A percentile compares a stretch with the other conserved stretches of the same genome.
phyloP scores from a whole-genome alignment of 2,797 vertebrate species.

The Philypnodon macrostomus region DNA sequence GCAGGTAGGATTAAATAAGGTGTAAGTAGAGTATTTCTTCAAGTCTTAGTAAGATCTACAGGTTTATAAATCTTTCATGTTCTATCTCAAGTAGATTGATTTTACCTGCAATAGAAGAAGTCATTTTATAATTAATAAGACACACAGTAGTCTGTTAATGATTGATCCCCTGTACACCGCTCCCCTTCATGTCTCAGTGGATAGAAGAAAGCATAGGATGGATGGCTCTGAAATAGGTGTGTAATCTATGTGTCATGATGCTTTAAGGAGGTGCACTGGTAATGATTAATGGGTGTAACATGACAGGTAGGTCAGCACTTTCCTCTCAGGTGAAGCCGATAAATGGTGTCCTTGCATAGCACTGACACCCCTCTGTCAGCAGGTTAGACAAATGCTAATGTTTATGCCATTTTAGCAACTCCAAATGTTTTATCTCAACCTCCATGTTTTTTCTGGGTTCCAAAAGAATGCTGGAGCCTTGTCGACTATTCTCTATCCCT shows the following conservation, averaged over 20 bases:
- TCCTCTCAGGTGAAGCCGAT: constrained; percentile 9
- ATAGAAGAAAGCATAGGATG: constrained; percentile 27
- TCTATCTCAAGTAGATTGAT: background rate
- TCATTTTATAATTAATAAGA: constrained; percentile 7
- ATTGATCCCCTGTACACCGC: constrained; percentile 23
- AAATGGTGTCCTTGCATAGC: background rate
- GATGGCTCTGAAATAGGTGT: constrained; percentile 33
- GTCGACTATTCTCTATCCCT: constrained; percentile 2
- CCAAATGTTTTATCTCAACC: constrained; percentile 8
- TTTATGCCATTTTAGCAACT: constrained; percentile 2
- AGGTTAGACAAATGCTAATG: background rate
- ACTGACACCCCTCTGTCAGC: constrained; percentile 4
- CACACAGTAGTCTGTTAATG: background rate
- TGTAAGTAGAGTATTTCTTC: too few species aligned
- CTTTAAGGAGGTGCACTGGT: constrained; percentile 13
- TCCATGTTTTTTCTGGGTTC: background rate
- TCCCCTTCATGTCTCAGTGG: constrained; percentile 19
- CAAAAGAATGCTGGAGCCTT: background rate
- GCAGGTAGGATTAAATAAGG: too few species aligned
- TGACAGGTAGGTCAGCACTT: constrained; percentile 34
- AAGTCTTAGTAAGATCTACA: too few species aligned
- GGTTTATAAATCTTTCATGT: too few species aligned
- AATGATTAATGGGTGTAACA: constrained; percentile 42
- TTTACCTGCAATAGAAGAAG: constrained; percentile 2
- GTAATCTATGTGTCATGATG: constrained; percentile 45